Evolutionary conservation across 2,797 vertebrate species (phyloP).

Genomic region (Ptychobarbus kaznakovi): DNA sequence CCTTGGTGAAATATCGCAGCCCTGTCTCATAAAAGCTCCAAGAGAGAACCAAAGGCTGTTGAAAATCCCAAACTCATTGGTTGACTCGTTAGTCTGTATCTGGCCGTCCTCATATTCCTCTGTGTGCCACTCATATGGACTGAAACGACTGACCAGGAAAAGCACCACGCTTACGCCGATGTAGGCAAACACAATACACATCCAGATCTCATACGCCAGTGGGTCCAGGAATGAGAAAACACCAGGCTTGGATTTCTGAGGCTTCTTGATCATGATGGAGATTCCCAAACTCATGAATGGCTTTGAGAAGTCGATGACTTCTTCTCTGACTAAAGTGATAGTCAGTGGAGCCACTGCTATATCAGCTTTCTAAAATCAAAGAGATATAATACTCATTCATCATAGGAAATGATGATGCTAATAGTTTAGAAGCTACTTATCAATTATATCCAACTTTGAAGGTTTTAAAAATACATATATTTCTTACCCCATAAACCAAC

Average conservation of each 20-base stretch:
- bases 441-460: background rate
- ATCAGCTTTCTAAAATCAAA: conserved; percentile 90
- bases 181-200: conserved; percentile 99
- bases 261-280: conserved; percentile 99
- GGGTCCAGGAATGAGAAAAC: conserved; percentile 99
- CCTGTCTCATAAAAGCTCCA: conserved; percentile 88
- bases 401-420: background rate
- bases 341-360: conserved; percentile 97
- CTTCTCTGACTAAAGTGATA: conserved; percentile 97
- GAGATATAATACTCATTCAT: background rate
- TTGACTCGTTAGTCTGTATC: conserved; percentile 98
- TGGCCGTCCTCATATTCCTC: conserved; percentile 99
- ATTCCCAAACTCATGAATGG: conserved; percentile 99
- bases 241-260: conserved; percentile 98
- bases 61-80: conserved; percentile 99
- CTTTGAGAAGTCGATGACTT: conserved; percentile 99
- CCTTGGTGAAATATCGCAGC: conserved; percentile 88
- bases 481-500: conserved; percentile 95
- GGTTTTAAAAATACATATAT: background rate
- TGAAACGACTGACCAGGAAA: conserved; percentile 99
- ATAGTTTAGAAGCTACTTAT: background rate
- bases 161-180: conserved; percentile 99
- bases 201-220: conserved; percentile 99
- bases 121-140: conserved; percentile 99
- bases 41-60: conserved; percentile 98